phyloP scores from a whole-genome alignment of 2,888 invertebrate genomes.

The Epinotia demarniana region DNA sequence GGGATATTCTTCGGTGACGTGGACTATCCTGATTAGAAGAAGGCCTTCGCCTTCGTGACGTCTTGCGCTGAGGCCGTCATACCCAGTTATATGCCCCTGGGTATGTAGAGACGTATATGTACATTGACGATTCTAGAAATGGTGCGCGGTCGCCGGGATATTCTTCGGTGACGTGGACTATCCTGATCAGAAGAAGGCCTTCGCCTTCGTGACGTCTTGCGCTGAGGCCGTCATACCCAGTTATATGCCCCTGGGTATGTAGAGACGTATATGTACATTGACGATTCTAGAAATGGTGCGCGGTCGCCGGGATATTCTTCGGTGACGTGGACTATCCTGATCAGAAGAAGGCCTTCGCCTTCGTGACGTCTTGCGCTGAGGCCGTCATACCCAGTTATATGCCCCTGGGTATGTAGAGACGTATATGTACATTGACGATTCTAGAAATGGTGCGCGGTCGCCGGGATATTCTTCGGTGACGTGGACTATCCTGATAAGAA shows the following conservation, averaged over 20 bases:
- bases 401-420: constrained; percentile 87
- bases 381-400: constrained; percentile 97
- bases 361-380: constrained; percentile 94
- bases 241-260: constrained; percentile 92
- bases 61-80: constrained; percentile 96
- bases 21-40: constrained; percentile 90
- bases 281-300: constrained; percentile 68
- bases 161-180: constrained; percentile 98
- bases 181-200: constrained; percentile 90
- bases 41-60: constrained; percentile 92
- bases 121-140: background rate
- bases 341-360: constrained; percentile 90
- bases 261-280: background rate
- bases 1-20: constrained; percentile 99
- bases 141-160: constrained; percentile 97
- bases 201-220: constrained; percentile 93
- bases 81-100: constrained; percentile 96
- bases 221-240: constrained; percentile 97
- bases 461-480: too few species aligned
- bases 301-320: constrained; percentile 99
- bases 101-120: constrained; percentile 64
- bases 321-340: constrained; percentile 95
- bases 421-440: background rate
- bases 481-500: too few species aligned
- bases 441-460: too few species aligned